Evolutionary conservation across 2,797 vertebrate species (phyloP).

Genomic region (Microctenopoma steveboyesi): DNA sequence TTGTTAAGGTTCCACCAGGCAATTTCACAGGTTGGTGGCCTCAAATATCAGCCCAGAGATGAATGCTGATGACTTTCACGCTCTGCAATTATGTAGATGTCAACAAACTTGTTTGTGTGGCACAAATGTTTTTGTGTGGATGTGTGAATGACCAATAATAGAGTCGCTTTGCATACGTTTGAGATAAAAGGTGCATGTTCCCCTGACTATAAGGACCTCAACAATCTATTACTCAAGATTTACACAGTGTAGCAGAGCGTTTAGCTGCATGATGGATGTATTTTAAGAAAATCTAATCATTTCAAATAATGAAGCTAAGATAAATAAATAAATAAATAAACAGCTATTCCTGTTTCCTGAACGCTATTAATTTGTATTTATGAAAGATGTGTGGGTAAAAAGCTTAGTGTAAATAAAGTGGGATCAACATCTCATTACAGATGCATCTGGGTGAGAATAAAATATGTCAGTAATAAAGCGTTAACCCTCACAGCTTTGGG

Average conservation of each 20-base stretch:
- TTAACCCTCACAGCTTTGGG: background rate
- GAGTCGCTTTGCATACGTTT: background rate
- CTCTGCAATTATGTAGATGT: slow-evolving; percentile 21
- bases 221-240: background rate
- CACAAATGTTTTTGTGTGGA: slow-evolving; percentile 10
- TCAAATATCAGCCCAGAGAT: slow-evolving; percentile 40
- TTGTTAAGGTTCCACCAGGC: slow-evolving; percentile 41
- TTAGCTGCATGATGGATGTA: background rate
- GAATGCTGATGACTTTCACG: slow-evolving; percentile 25
- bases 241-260: too few species aligned
- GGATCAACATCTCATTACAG: background rate
- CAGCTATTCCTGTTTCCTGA: background rate
- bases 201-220: background rate
- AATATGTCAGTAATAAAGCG: background rate
- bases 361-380: background rate
- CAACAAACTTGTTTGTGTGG: slow-evolving; percentile 26
- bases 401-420: background rate
- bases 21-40: slow-evolving; percentile 65
- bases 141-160: slow-evolving; percentile 19
- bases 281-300: background rate
- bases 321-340: background rate
- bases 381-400: background rate
- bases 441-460: background rate
- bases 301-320: background rate
- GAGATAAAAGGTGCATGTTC: background rate